Evolutionary conservation across 2,797 vertebrate genomes (phyloP), one percentile per base, ranked within the genome.

Genomic region (Enoplosus armatus): DNA sequence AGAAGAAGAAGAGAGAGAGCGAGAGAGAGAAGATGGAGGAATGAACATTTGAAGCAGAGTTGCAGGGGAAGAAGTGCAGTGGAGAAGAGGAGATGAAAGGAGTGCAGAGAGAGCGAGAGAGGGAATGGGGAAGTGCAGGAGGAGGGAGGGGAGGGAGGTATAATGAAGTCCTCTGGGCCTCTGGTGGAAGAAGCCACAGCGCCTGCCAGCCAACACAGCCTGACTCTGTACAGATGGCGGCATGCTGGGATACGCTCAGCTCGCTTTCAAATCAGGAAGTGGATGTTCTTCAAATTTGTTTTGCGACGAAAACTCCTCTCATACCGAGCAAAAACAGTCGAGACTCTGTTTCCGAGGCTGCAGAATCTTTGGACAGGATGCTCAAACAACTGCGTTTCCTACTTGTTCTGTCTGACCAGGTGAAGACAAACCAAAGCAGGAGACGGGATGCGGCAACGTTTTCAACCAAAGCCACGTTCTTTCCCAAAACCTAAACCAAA

Each of bases 161-260:
- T 85, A 89, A 90, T 90, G 90, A 92, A 92, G 82, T 91, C 89
- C 88, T 88, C 81, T 89, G 90, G 86, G 90, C 78, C 80, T 89
- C 69, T 82, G 80, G 86, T 90, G 87, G 80, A 92, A 86, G 89
- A 79, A 90, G 89, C 77, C 87, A 87, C 84, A 81, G 82, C 31
- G 71, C 64, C 85, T 79, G 86, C 75, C 87, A 88, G 87, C 75
- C 83, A 82, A 53, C 82, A 72, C 77, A 78, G 89, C 79, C 90
- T 51, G 79, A 63, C 83, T 85, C 75, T 72, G 80, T 73, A 6
- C 89, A 91, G 86, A 92, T 90, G 89, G 88, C 72, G n/a, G 79
- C 82, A 69, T 79, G 79, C 79, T 76, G 72, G 45, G 85, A 74
- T 63, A 56, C 22, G 69, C 84, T 76, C 80, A 9, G 35, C 18